These are phyloP conservation scores for Drosophila ohnishii DNA, from an alignment of 1,140 invertebrate species.

Conservation along the genomic window DNA sequence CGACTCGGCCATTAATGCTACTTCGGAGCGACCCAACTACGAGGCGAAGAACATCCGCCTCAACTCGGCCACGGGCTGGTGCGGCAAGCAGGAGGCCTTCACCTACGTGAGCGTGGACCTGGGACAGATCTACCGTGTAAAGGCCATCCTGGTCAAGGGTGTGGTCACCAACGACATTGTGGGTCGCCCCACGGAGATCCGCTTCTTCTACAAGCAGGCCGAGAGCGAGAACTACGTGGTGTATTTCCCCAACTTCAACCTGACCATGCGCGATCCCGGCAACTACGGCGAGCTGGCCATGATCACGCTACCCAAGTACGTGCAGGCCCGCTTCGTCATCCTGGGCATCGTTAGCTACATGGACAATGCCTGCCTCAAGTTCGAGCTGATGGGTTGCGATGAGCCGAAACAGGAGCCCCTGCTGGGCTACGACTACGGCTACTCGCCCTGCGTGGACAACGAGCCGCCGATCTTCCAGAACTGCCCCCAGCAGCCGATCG, in stretches of 20 bases:
- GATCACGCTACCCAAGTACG: constrained; percentile 96
- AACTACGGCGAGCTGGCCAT: constrained; percentile 97
- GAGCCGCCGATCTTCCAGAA: constrained; percentile 98
- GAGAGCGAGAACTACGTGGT: constrained; percentile 97
- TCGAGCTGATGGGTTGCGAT: constrained; percentile 98
- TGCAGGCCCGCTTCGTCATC: constrained; percentile 96
- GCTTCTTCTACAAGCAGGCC: constrained; percentile 98
- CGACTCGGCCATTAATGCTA: constrained; percentile 97
- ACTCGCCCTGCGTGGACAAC: constrained; percentile 97
- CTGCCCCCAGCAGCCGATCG: constrained; percentile 95
- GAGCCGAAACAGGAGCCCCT: constrained; percentile 90
- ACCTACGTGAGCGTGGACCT: constrained; percentile 97
- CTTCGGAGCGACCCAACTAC: constrained; percentile 95
- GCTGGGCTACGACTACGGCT: constrained; percentile 96
- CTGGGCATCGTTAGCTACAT: constrained; percentile 97
- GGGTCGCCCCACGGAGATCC: constrained; percentile 95
- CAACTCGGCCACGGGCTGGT: constrained; percentile 97
- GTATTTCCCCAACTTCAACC: constrained; percentile 97
- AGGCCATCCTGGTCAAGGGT: constrained; percentile 95
- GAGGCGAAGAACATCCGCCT: constrained; percentile 95
- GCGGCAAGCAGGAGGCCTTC: constrained; percentile 96
- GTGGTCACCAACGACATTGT: constrained; percentile 97
- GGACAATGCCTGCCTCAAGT: constrained; percentile 97
- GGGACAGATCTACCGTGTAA: constrained; percentile 94
- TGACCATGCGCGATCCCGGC: constrained; percentile 95